These are phyloP conservation scores for Drosophila stalkeri DNA, from an alignment of 2,888 invertebrate genomes.

Conservation along the genomic window DNA sequence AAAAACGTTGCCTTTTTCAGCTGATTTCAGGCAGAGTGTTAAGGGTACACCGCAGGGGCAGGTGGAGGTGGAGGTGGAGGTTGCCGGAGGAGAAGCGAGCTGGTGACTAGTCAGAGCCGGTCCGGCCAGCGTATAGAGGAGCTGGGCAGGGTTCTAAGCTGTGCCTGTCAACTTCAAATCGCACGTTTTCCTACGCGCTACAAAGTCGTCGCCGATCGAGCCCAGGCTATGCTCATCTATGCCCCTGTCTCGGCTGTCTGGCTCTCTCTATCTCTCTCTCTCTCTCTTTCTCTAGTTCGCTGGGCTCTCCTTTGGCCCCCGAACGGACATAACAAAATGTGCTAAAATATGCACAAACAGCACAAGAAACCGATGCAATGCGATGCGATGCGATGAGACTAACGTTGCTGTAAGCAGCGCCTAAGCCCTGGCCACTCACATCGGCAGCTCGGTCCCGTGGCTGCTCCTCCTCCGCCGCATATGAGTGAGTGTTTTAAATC, in stretches of 20 bases:
- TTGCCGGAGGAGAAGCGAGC: conserved; percentile 4
- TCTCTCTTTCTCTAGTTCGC: conserved; percentile 2
- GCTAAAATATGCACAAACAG: conserved; percentile 83
- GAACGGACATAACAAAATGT: conserved; percentile 71
- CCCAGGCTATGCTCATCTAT: conserved; percentile 33
- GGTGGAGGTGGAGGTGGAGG: neutral
- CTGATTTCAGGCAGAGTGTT: conserved; percentile 56
- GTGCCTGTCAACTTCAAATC: conserved; percentile 80
- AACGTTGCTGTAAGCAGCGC: conserved; percentile 36
- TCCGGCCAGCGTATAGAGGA: conserved; percentile 16
- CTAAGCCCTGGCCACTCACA: conserved; percentile 56
- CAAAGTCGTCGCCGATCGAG: conserved; percentile 65
- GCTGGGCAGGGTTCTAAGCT: conserved; percentile 71
- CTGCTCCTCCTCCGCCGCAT: conserved; percentile 47
- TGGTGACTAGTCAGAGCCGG: conserved; percentile 15
- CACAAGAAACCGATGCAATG: conserved; percentile 43
- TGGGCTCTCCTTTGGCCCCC: conserved; percentile 15
- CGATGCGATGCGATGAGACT: conserved; percentile 26
- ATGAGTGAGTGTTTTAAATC: conserved; percentile 83
- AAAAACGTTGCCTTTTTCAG: conserved; percentile 78
- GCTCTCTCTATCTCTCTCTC: neutral
- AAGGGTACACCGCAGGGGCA: conserved; percentile 1
- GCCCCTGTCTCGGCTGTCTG: conserved; percentile 29
- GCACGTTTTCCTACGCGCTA: conserved; percentile 80
- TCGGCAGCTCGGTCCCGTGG: conserved; percentile 10